Evolutionary conservation across 2,797 vertebrate species (phyloP), one percentile per base, ranked within the genome.

Genomic region (Gadopsis bispinosus): DNA sequence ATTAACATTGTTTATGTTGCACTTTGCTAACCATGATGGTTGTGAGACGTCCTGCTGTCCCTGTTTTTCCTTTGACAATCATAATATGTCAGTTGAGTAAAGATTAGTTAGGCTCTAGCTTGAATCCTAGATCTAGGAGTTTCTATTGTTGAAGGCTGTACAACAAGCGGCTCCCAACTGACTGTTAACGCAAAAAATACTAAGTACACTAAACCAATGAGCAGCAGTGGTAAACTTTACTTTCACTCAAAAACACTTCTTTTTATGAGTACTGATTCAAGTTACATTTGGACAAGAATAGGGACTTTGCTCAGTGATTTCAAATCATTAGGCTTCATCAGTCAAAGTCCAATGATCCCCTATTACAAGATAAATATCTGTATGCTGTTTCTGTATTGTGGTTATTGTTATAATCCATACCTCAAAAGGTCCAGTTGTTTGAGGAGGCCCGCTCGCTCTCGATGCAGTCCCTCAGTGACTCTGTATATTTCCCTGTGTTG

Each of bases 391-490:
- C 14, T 65, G 22, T 39, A 43, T n/a, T 20, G 17, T 7, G 1
- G 7, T 68, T 41, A n/a, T 31, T 61, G 22, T 43, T 1, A 33
- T 37, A 35, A 72, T 50, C 26, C 80, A 16, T 79, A 97, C 98
- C 98, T 97, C 77, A 99, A 86, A 70, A 98, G 95, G 80, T 98
- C 97, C 84, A 99, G 87, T 81, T 99, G 97, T 85, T 98, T 99
- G 71, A 96, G 87, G 35, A 99, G 96, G 70, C 96, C 94, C 0
- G 94, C 90, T 83, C 97, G 93, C 84, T 99, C 97, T 26, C 97
- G 93, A 86, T 98, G 95, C 26, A 98, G 93, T 55, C 95, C 94
- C 88, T 99, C 98, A 0, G 96, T 97, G 58, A 98, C 91, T 2
- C 92, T 89, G 90, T 97, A 99, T 14, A 99, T 94, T 83, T 99